Conservation (phyloP, 2,797 vertebrate genomes). For the Silurus lanzhouensis region DNA sequence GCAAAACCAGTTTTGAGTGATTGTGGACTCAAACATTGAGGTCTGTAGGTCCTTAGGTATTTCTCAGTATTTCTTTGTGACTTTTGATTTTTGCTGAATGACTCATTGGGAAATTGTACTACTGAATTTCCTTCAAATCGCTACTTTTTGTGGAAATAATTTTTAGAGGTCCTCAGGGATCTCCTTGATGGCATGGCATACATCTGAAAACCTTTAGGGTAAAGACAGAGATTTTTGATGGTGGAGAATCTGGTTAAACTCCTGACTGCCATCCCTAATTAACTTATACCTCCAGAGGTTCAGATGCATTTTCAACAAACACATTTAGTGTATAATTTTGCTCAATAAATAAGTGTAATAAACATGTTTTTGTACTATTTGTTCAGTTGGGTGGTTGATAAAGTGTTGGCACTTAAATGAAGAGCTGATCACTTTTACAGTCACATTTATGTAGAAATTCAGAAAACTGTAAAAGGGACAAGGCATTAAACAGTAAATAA, state of each 20-base stretch:
- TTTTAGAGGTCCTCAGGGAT: background rate
- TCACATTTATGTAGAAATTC: background rate
- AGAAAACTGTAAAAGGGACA: background rate
- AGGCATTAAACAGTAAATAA: background rate
- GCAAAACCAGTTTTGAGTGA: background rate
- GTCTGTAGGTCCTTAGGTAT: background rate
- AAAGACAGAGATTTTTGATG: background rate
- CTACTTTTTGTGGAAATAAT: background rate
- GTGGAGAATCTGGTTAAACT: background rate
- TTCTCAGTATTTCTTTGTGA: background rate
- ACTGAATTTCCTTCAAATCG: background rate
- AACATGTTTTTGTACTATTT: background rate
- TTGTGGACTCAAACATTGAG: background rate
- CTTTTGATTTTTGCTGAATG: background rate
- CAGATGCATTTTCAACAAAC: background rate
- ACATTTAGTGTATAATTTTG: background rate
- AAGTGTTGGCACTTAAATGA: background rate
- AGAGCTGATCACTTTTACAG: background rate
- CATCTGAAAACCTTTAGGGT: background rate
- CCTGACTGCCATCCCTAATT: background rate
- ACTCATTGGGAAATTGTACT: background rate
- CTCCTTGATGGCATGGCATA: background rate
- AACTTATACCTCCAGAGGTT: background rate
- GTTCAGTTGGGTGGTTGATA: background rate
- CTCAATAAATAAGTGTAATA: background rate